Conservation (phyloP, 2,113 vertebrate genomes). For the Corynorhinus townsendii region DNA sequence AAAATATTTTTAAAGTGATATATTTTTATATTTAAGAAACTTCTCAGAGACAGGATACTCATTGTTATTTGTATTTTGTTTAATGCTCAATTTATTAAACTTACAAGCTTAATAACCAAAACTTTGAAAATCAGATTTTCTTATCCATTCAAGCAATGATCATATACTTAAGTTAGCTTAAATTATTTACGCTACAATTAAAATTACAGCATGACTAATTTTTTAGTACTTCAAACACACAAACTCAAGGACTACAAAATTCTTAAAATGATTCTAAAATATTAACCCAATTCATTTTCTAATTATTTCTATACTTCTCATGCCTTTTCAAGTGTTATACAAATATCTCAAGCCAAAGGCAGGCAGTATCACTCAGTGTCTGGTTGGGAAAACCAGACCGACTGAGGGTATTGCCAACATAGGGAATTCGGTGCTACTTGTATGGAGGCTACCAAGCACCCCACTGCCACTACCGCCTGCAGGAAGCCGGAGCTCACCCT, state of each 20-base stretch:
- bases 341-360: not conserved
- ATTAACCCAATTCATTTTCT: not conserved
- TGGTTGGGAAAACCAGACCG: not conserved
- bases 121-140: not conserved
- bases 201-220: not conserved
- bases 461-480: not conserved
- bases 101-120: not conserved
- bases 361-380: accelerated
- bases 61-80: not conserved
- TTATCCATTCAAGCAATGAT: not conserved
- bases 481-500: not conserved
- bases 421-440: not conserved
- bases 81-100: not conserved
- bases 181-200: not conserved
- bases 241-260: not conserved
- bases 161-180: not conserved
- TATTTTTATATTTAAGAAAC: not conserved
- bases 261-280: not conserved
- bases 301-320: not conserved
- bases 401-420: not conserved
- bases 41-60: not conserved
- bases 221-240: not conserved
- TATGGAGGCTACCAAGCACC: not conserved
- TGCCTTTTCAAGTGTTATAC: not conserved
- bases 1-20: not conserved